These are phyloP conservation scores for Chiloscyllium plagiosum DNA, from an alignment of 2,113 vertebrate genomes.

Conservation along the genomic window DNA sequence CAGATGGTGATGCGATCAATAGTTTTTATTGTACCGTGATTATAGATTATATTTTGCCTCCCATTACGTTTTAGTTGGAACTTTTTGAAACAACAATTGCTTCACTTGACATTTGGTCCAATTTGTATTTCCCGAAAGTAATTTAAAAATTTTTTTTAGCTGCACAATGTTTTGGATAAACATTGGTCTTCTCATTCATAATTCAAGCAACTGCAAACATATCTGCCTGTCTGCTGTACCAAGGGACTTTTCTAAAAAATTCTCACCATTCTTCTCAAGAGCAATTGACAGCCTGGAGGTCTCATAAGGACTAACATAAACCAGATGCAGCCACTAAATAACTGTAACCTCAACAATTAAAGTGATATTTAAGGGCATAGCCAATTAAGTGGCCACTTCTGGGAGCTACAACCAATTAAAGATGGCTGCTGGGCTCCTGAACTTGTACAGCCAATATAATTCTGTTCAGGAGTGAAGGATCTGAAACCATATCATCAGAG, in stretches of 20 bases:
- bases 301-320: background rate
- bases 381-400: background rate
- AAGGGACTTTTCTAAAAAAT: background rate
- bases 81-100: background rate
- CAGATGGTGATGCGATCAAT: background rate
- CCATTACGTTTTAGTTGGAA: background rate
- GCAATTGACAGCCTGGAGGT: background rate
- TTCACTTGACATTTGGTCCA: background rate
- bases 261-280: background rate
- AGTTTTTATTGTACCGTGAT: background rate
- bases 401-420: no score
- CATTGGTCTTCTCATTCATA: background rate
- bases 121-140: background rate
- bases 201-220: background rate
- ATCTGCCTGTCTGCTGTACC: background rate
- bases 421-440: no score
- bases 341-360: background rate
- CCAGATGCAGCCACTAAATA: background rate
- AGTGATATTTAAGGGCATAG: background rate
- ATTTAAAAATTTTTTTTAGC: background rate
- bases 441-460: no score
- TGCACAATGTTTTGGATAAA: background rate
- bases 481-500: no score
- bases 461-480: no score
- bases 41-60: background rate